Percentiles rank a stretch among this genome's conserved stretches.
phyloP scores from a whole-genome alignment of 2,888 invertebrate genomes.

The Harpalus rufipes region DNA sequence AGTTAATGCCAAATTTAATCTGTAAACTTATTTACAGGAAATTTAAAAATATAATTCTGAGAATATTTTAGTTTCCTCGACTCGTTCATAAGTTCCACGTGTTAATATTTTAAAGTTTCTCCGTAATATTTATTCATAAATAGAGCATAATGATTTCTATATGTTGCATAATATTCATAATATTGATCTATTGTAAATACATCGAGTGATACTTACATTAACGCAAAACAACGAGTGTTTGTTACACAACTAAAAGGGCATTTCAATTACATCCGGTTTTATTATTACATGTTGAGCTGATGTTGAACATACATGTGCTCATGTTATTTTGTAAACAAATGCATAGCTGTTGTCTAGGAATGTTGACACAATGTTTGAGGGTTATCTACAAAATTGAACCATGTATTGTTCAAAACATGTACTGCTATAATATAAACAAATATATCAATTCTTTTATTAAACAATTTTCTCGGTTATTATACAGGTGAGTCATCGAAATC shows the following conservation, averaged over 20 bases:
- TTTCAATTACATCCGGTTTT: constrained; percentile 14
- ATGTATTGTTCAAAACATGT: neutral
- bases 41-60: constrained; percentile 20
- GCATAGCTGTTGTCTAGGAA: neutral
- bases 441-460: too few species aligned
- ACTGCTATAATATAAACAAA: neutral
- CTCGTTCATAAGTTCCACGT: neutral
- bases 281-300: neutral
- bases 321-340: neutral
- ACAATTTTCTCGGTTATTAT: too few species aligned
- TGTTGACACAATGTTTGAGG: neutral
- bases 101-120: neutral
- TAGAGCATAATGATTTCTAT: neutral
- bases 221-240: constrained; percentile 7
- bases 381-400: neutral
- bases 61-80: neutral
- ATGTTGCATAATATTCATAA: neutral
- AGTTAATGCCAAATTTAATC: constrained; percentile 20
- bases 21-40: constrained; percentile 11
- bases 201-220: neutral
- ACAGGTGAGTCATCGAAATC: too few species aligned
- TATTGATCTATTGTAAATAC: neutral
- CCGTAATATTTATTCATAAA: neutral
- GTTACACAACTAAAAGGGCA: neutral
- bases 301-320: neutral